Evolutionary conservation across 2,888 invertebrate species (phyloP).

Genomic region (Polylopha cassiicola): DNA sequence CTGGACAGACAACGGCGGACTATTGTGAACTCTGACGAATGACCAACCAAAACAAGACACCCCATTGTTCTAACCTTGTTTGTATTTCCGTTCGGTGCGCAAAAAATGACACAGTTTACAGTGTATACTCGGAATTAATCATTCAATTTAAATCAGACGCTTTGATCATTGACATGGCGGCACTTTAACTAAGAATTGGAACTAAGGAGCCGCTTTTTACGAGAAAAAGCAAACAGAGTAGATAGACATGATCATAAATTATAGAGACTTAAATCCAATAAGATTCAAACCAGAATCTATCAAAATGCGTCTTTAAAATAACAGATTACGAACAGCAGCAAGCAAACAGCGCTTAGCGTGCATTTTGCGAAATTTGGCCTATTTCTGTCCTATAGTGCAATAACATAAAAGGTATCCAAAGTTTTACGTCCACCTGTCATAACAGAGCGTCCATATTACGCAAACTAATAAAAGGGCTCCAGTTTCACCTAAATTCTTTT

Average conservation of each 20-base stretch:
- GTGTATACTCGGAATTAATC: conserved; percentile 17
- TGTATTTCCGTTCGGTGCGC: conserved; percentile 53
- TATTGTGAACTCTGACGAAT: conserved; percentile 43
- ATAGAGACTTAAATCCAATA: no score
- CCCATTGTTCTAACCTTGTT: conserved; percentile 56
- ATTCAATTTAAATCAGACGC: conserved; percentile 1
- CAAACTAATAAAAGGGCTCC: conserved; percentile 39
- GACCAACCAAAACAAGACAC: conserved; percentile 47
- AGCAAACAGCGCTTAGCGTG: not conserved
- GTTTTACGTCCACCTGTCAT: conserved; percentile 63
- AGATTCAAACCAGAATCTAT: not conserved
- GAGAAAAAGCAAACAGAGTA: no score
- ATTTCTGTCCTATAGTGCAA: conserved; percentile 40
- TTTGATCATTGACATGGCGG: no score
- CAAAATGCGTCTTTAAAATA: not conserved
- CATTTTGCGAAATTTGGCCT: conserved; percentile 7
- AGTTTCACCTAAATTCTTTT: conserved; percentile 47
- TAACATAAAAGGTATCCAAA: conserved; percentile 45
- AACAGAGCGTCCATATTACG: conserved; percentile 46
- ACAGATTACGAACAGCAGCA: not conserved
- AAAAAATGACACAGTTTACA: conserved; percentile 42
- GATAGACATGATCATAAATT: no score
- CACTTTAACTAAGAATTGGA: no score
- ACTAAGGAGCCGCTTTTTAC: no score
- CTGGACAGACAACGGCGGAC: conserved; percentile 31